These are phyloP conservation scores for Peucedramus taeniatus DNA, from an alignment of 2,113 vertebrate species.

Conservation along the genomic window DNA sequence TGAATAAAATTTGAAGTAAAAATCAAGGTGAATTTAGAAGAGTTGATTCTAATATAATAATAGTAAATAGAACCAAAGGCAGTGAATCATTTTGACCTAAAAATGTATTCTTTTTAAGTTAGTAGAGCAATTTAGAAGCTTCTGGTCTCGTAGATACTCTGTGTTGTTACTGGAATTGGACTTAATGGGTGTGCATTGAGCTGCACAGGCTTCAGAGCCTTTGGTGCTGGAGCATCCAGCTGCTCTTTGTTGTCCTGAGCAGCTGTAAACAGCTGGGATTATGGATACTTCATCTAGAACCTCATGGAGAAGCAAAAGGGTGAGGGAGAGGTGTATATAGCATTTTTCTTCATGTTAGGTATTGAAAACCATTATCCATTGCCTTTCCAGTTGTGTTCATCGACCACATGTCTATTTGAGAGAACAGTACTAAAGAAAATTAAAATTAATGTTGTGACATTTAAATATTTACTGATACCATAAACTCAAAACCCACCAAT, in stretches of 20 bases:
- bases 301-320: neutral
- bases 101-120: neutral
- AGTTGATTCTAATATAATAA: neutral
- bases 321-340: rapidly evolving
- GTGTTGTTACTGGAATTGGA: neutral
- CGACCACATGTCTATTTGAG: neutral
- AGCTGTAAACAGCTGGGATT: neutral
- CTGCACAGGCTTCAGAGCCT: neutral
- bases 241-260: neutral
- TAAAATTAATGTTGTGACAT: neutral
- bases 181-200: neutral
- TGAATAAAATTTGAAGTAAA: neutral
- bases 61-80: neutral
- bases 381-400: neutral
- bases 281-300: neutral
- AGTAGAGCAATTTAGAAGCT: neutral
- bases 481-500: neutral
- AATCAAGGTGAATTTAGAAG: neutral
- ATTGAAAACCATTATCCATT: neutral
- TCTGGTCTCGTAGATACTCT: neutral
- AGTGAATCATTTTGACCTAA: neutral
- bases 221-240: neutral
- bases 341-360: neutral
- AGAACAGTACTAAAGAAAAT: neutral
- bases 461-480: neutral